These are phyloP conservation scores for Macrobrachium rosenbergii DNA, from an alignment of 1,140 invertebrate species.

Conservation along the genomic window DNA sequence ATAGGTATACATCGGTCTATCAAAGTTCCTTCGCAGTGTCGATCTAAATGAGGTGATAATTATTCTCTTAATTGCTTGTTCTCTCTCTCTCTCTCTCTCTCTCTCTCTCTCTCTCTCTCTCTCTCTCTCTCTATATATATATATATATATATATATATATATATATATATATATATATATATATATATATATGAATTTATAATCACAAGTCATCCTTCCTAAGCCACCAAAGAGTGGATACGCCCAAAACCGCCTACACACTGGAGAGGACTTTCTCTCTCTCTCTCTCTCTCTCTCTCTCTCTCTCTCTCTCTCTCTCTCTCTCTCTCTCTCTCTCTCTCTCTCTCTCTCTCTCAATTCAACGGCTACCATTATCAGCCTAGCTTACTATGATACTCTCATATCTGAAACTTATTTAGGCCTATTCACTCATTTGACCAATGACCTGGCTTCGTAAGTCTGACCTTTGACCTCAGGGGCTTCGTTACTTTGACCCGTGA, in stretches of 20 bases:
- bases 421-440: no score
- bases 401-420: neutral
- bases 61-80: neutral
- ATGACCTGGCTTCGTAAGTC: neutral
- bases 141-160: no score
- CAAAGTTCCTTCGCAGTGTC: neutral
- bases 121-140: slow-evolving; percentile 13
- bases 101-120: slow-evolving; percentile 30
- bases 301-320: slow-evolving; percentile 3
- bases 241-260: neutral
- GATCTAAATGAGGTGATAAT: neutral
- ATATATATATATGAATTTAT: no score
- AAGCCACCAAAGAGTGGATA: no score
- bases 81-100: slow-evolving; percentile 9
- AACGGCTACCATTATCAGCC: neutral
- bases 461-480: no score
- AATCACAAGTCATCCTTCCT: neutral
- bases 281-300: neutral
- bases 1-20: neutral
- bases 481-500: no score
- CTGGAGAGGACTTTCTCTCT: neutral
- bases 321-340: slow-evolving; percentile 24
- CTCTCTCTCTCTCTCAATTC: slow-evolving; percentile 24
- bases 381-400: neutral
- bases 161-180: no score